A percentile compares a stretch with the other conserved stretches of the same genome.
Conservation (phyloP, 2,888 invertebrate genomes). For the Drosophila neutralis region DNA sequence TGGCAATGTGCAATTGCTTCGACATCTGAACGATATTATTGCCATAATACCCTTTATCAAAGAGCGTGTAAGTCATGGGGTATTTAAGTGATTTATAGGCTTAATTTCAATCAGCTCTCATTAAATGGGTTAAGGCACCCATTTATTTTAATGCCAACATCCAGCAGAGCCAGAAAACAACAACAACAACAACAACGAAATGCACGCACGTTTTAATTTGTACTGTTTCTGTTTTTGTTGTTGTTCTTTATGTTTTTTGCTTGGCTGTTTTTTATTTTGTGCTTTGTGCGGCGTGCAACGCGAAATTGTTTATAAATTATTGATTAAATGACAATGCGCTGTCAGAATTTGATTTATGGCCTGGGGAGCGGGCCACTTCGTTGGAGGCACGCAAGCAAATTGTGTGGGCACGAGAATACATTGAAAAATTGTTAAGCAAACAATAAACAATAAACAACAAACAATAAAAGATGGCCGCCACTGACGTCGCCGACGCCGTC, state of each 20-base stretch:
- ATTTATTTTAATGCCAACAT: constrained; percentile 44
- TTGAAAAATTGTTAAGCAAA: constrained; percentile 78
- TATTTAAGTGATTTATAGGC: constrained; percentile 39
- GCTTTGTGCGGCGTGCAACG: constrained; percentile 30
- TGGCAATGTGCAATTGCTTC: not conserved
- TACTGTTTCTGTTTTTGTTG: constrained; percentile 1
- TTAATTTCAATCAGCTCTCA: constrained; percentile 56
- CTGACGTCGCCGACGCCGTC: constrained; percentile 27
- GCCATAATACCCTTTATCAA: not conserved
- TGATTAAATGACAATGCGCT: constrained; percentile 82
- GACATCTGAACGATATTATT: not conserved
- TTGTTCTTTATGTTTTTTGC: constrained; percentile 1
- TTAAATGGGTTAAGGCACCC: constrained; percentile 56
- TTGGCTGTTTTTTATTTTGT: not conserved
- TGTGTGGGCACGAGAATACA: constrained; percentile 60
- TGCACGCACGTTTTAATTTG: constrained; percentile 52
- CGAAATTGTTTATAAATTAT: constrained; percentile 81
- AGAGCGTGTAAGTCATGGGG: not conserved
- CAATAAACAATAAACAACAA: constrained; percentile 69
- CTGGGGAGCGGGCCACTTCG: constrained; percentile 38
- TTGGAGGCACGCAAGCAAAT: constrained; percentile 69
- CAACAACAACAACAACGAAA: not conserved
- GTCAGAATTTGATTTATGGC: constrained; percentile 82
- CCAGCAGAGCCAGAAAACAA: not conserved
- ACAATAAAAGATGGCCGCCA: constrained; percentile 76